Evolutionary conservation across 2,797 vertebrate genomes (phyloP).

Genomic region (Potorous gilbertii): DNA sequence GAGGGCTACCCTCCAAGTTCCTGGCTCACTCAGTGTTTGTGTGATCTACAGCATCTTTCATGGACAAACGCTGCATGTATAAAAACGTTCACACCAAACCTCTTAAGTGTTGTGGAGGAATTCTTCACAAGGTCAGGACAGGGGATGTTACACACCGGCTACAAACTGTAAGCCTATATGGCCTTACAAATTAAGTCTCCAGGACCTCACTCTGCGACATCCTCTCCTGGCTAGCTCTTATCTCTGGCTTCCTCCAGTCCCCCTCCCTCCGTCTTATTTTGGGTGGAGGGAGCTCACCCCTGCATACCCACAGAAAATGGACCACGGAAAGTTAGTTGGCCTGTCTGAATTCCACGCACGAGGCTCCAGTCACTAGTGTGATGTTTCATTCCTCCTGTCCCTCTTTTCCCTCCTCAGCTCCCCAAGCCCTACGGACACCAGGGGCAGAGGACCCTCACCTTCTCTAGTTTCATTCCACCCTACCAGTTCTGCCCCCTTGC

Average conservation of each 20-base stretch:
- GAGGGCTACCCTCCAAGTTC: background rate
- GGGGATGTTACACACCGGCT: background rate
- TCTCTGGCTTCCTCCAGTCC: background rate
- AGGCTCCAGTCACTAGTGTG: background rate
- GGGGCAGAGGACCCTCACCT: background rate
- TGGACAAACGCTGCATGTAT: background rate
- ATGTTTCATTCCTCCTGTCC: background rate
- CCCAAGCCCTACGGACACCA: background rate
- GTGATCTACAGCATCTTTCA: background rate
- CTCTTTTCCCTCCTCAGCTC: background rate
- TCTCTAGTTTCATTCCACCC: background rate
- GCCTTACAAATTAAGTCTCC: background rate
- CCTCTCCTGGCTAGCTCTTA: background rate
- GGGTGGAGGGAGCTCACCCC: background rate
- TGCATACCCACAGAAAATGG: background rate
- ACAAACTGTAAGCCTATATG: background rate
- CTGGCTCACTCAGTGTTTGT: background rate
- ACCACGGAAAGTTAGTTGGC: background rate
- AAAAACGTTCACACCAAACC: background rate
- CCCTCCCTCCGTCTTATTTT: background rate
- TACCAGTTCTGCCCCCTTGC: background rate
- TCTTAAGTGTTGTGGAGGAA: background rate
- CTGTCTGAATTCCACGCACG: background rate
- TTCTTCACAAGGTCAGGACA: background rate
- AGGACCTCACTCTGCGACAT: background rate